These are phyloP conservation scores for Pelmatolapia mariae DNA, from an alignment of 2,113 vertebrate species.

Conservation along the genomic window DNA sequence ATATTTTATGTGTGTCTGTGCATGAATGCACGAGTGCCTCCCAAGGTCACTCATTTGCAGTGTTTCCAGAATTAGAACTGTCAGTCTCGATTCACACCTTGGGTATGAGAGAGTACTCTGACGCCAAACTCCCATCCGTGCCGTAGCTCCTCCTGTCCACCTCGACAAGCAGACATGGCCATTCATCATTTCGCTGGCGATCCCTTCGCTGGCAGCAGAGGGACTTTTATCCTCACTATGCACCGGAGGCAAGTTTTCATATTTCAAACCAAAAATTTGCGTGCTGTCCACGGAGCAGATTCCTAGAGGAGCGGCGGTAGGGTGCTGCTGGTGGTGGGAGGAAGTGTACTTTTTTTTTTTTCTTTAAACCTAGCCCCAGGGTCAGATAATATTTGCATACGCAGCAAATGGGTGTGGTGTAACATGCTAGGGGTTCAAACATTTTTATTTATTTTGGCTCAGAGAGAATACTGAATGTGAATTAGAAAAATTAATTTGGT, in stretches of 20 bases:
- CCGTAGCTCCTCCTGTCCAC: constrained; percentile 43
- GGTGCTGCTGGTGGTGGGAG: neutral
- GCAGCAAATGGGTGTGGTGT: neutral
- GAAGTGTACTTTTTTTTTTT: neutral
- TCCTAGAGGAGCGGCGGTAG: neutral
- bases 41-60: constrained; percentile 59
- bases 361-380: neutral
- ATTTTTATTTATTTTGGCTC: neutral
- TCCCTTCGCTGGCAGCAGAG: constrained; percentile 44
- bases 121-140: constrained; percentile 39
- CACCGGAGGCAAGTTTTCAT: constrained; percentile 20
- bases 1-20: neutral
- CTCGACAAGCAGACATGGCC: constrained; percentile 47
- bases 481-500: neutral
- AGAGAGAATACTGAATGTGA: neutral
- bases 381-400: constrained; percentile 7
- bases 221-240: constrained; percentile 51
- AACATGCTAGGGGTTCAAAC: neutral
- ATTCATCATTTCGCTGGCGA: constrained; percentile 61
- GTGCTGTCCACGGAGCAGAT: neutral
- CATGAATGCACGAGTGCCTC: neutral
- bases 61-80: constrained; percentile 46
- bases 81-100: constrained; percentile 33
- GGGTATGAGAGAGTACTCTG: constrained; percentile 8
- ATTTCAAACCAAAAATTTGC: constrained; percentile 23